Evolutionary conservation across 2,797 vertebrate genomes (phyloP).

Genomic region (Gymnodraco acuticeps): DNA sequence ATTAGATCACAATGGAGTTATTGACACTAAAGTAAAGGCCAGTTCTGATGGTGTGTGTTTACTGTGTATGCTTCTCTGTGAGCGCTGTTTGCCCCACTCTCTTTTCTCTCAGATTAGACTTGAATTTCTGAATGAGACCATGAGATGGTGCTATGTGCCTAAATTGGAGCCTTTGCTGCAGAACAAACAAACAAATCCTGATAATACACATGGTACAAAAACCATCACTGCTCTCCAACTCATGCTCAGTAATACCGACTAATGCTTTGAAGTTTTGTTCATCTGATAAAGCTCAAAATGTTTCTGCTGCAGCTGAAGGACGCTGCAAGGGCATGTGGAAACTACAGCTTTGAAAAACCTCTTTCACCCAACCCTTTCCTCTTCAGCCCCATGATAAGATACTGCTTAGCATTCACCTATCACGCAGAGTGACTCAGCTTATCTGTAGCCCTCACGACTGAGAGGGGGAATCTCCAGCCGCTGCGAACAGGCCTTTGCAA

Average conservation of each 20-base stretch:
- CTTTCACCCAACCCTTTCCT: slow-evolving; percentile 45
- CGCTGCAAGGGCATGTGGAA: slow-evolving; percentile 33
- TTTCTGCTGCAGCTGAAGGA: slow-evolving; percentile 35
- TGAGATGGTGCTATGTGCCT: slow-evolving; percentile 84
- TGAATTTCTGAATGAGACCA: slow-evolving; percentile 77
- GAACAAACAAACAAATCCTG: slow-evolving; percentile 19
- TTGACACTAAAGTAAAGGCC: not conserved
- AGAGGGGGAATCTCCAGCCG: slow-evolving; percentile 63
- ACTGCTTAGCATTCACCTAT: slow-evolving; percentile 74
- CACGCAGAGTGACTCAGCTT: slow-evolving; percentile 71
- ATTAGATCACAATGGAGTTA: not conserved
- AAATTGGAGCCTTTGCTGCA: slow-evolving; percentile 34
- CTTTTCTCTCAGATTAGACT: slow-evolving; percentile 9
- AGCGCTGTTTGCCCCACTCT: not conserved
- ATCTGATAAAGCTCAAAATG: not conserved
- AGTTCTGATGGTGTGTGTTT: not conserved
- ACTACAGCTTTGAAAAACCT: slow-evolving; percentile 29
- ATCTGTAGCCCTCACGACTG: slow-evolving; percentile 65
- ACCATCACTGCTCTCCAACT: slow-evolving; percentile 16
- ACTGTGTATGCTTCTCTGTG: not conserved
- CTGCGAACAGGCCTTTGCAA: slow-evolving; percentile 60
- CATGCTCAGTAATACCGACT: slow-evolving; percentile 2
- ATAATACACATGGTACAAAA: slow-evolving; percentile 18
- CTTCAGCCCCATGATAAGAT: slow-evolving; percentile 55
- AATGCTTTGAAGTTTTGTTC: slow-evolving; percentile 3